Base-by-base conservation (phyloP, 2,888 invertebrate genomes). In the Uloborus plumipes region DNA sequence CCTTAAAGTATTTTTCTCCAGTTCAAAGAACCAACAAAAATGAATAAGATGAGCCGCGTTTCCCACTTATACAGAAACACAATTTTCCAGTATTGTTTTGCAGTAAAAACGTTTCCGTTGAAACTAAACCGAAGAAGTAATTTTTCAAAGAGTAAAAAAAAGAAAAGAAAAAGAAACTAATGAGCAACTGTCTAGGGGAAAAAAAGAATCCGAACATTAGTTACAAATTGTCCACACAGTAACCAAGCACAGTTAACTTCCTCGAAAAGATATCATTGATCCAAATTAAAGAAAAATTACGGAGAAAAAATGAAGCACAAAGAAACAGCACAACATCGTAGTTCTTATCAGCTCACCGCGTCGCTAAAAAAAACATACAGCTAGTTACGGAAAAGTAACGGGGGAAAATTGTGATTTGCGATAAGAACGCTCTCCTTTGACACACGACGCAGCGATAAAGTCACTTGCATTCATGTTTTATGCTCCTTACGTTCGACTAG, bases 291-390 rank as follows among this genome's bases (percentile, higher is more conserved):
- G 26, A 20, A 49, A 14, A 16, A 20, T 39, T 15, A 18, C 15
- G 39, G 49, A n/a, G 47, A 49, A 18, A 55, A 61, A 61, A 22
- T 15, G 22, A 20, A 22, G 49, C 6, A 11, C 47, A 49, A 18
- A 71, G 7, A 49, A 71, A 39, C 39, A 11, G 47, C 39, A 16
- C 31, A 53, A 39, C 31, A 55, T n/a, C n/a, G 65, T 53, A 58
- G 55, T 58, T 71, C 79, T 73, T 72, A 70, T 73, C 66, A 39
- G 73, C 47, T 58, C 61, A 64, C 55, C 47, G 47, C 39, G 59
- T 72, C 79, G 73, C 79, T 79, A 73, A 78, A 78, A 67, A 79
- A 79, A 73, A 79, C 72, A 79, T 69, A 79, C 73, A 61, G 51
- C 22, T 13, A 72, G 77, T 72, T 72, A 78, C 71, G 67, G 39